Percentiles rank a stretch among this genome's conserved stretches.
These are phyloP conservation scores for Lordiphosa mommai DNA, from an alignment of 1,140 invertebrate species.

Conservation along the genomic window DNA sequence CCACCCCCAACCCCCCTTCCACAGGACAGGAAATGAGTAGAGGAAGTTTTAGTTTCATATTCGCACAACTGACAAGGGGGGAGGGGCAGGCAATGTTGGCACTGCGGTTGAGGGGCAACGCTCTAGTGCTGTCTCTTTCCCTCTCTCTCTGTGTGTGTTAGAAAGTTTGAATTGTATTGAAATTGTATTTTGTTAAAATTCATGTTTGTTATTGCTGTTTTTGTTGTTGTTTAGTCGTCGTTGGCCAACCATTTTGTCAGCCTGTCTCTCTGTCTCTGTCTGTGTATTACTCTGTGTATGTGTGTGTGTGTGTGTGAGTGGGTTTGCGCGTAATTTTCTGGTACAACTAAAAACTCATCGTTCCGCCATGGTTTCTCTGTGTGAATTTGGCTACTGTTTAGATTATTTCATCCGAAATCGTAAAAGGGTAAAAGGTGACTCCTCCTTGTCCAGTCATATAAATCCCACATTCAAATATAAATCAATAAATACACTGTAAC, in stretches of 20 bases:
- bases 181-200: constrained; percentile 79
- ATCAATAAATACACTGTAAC: constrained; percentile 69
- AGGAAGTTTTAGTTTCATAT: constrained; percentile 78
- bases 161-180: constrained; percentile 79
- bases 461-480: constrained; percentile 59
- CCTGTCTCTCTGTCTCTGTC: constrained; percentile 36
- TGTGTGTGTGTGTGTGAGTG: constrained; percentile 30
- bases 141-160: constrained; percentile 39
- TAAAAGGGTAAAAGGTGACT: background rate
- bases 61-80: constrained; percentile 26
- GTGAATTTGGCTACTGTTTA: constrained; percentile 52
- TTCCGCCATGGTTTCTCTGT: constrained; percentile 13
- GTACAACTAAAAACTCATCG: constrained; percentile 57
- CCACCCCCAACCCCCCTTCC: background rate
- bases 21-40: constrained; percentile 67
- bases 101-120: constrained; percentile 44
- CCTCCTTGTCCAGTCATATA: constrained; percentile 37
- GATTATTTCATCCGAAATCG: constrained; percentile 19
- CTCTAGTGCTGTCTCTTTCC: constrained; percentile 14
- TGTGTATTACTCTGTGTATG: constrained; percentile 4
- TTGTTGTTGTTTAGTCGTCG: constrained; percentile 63
- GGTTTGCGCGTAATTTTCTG: constrained; percentile 56
- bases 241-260: constrained; percentile 75
- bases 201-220: constrained; percentile 72
- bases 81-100: constrained; percentile 42